Conservation (phyloP, 1,140 invertebrate genomes). For the Ephestia elutella region DNA sequence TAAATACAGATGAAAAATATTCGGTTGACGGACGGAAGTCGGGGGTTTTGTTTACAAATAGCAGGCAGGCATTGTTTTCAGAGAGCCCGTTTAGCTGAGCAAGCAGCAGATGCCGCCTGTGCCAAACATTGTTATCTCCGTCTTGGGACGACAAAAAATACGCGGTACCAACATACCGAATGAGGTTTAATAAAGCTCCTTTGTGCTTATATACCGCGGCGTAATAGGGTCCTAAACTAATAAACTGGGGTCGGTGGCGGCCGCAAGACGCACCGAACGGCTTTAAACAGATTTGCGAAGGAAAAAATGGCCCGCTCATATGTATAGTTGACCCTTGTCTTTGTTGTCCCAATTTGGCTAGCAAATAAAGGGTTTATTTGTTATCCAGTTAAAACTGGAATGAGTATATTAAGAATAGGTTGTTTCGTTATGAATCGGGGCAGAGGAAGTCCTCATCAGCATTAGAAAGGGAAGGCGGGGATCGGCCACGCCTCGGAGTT, state of each 20-base stretch:
- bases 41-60: constrained; percentile 10
- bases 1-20: constrained; percentile 13
- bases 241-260: constrained; percentile 46
- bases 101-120: constrained; percentile 36
- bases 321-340: constrained; percentile 30
- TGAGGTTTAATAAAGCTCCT: constrained; percentile 47
- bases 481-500: constrained; percentile 38
- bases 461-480: constrained; percentile 37
- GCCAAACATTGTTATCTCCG: constrained; percentile 42
- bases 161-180: constrained; percentile 22
- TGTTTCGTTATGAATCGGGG: constrained; percentile 2
- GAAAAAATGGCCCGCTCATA: constrained; percentile 34
- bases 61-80: constrained; percentile 28
- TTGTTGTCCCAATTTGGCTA: constrained; percentile 29
- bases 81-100: constrained; percentile 26
- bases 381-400: not conserved
- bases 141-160: constrained; percentile 32
- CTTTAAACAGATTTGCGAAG: constrained; percentile 53
- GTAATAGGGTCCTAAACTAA: constrained; percentile 68
- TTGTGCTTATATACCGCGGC: constrained; percentile 45
- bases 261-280: constrained; percentile 29
- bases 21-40: constrained; percentile 32
- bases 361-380: not conserved
- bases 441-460: constrained; percentile 33
- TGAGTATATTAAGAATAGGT: not conserved